Evolutionary conservation across 1,140 invertebrate species (phyloP).

Genomic region (Plectus sambesii): DNA sequence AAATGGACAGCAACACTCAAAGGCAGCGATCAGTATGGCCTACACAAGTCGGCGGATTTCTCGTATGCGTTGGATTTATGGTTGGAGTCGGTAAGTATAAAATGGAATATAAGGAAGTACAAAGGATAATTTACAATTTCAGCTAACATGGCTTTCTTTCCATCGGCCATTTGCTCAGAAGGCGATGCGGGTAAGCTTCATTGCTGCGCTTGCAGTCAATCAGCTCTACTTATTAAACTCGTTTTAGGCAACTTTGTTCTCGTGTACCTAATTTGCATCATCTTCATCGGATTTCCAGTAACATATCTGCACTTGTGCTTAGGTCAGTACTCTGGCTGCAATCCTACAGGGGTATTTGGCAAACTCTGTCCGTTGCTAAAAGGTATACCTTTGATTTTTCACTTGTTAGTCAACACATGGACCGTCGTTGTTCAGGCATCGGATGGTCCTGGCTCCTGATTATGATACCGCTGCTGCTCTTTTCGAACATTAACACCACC

Average conservation of each 20-base stretch:
- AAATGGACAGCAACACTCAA: no score
- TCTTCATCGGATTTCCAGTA: constrained; percentile 13
- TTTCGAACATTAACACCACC: constrained; percentile 16
- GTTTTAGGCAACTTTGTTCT: constrained; percentile 14
- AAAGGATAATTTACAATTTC: neutral
- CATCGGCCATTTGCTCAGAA: constrained; percentile 15
- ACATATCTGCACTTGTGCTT: constrained; percentile 16
- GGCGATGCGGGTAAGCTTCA: constrained; percentile 18
- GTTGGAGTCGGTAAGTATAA: constrained; percentile 16
- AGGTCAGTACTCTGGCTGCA: constrained; percentile 17
- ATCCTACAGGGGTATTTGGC: constrained; percentile 14
- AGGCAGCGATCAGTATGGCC: constrained; percentile 14
- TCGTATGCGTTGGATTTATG: constrained; percentile 16
- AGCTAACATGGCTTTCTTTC: constrained; percentile 19
- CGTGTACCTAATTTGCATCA: constrained; percentile 16
- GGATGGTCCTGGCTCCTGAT: constrained; percentile 14
- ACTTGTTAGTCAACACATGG: no score
- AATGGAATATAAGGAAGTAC: neutral
- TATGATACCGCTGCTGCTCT: constrained; percentile 14
- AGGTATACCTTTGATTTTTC: constrained; percentile 2
- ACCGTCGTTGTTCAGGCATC: no score
- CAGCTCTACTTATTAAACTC: no score
- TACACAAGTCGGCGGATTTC: constrained; percentile 14
- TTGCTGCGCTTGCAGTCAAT: no score
- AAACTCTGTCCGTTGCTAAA: constrained; percentile 17